These are phyloP conservation scores for Leptinotarsa peninsularis DNA, from an alignment of 2,888 invertebrate species.

Conservation along the genomic window DNA sequence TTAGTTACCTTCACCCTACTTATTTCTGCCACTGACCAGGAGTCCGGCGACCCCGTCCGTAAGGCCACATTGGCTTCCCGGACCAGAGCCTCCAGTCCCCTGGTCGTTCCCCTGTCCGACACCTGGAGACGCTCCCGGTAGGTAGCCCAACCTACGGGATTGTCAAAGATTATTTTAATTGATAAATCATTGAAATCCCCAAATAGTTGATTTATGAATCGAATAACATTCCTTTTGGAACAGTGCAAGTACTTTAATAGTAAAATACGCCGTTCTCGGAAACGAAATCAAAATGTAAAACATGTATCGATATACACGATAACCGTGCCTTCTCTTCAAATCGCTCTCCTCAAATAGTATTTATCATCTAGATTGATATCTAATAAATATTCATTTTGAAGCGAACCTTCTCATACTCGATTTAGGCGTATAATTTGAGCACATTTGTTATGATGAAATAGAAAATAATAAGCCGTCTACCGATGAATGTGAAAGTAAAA, in stretches of 20 bases:
- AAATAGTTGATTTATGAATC: too few relatives aligned
- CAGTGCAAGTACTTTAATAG: background rate
- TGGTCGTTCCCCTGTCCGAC: too few relatives aligned
- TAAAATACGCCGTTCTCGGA: background rate
- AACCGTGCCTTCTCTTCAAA: constrained; percentile 1
- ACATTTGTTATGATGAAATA: constrained; percentile 31
- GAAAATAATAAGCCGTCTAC: constrained; percentile 32
- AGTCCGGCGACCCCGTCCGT: too few relatives aligned
- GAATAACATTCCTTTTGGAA: too few relatives aligned
- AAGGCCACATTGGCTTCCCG: too few relatives aligned
- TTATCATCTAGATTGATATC: constrained; percentile 18
- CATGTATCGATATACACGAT: constrained; percentile 2
- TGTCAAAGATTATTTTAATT: too few relatives aligned
- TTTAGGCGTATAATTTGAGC: constrained; percentile 26
- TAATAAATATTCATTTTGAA: constrained; percentile 23
- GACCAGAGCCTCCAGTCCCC: too few relatives aligned
- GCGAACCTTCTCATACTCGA: constrained; percentile 18
- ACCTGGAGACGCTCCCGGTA: too few relatives aligned
- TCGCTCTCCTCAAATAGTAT: constrained; percentile 6
- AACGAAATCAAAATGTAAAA: constrained; percentile 17
- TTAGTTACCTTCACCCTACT: too few relatives aligned
- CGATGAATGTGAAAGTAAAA: constrained; percentile 42
- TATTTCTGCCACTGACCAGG: too few relatives aligned
- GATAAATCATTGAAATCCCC: too few relatives aligned
- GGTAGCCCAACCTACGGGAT: too few relatives aligned